phyloP scores from a whole-genome alignment of 2,888 invertebrate genomes.

The Steinernema carpocapsae region DNA sequence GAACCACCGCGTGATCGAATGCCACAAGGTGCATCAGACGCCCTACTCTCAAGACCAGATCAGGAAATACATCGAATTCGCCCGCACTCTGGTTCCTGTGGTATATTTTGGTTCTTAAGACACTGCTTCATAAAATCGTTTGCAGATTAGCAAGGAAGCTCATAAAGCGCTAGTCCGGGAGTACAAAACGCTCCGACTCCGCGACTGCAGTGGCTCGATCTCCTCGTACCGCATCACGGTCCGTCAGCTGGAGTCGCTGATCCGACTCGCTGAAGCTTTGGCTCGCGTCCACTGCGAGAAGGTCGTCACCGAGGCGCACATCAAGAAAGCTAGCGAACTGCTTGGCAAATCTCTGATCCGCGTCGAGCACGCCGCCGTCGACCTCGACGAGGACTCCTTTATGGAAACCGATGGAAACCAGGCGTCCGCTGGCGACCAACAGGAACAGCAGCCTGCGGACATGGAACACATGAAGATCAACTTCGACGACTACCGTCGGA shows the following conservation, averaged over 20 bases:
- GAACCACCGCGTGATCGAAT: conserved; percentile 79
- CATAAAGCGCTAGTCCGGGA: conserved; percentile 83
- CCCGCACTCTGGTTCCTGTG: conserved; percentile 90
- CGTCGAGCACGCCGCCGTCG: conserved; percentile 94
- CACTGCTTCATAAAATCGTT: conserved; percentile 25
- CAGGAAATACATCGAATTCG: conserved; percentile 91
- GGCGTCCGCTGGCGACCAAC: background rate
- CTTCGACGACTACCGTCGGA: conserved; percentile 89
- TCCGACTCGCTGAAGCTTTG: conserved; percentile 93
- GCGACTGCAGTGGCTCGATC: conserved; percentile 75
- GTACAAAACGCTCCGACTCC: conserved; percentile 84
- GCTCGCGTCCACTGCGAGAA: conserved; percentile 93
- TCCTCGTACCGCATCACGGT: conserved; percentile 81
- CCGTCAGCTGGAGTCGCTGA: conserved; percentile 90
- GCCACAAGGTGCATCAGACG: conserved; percentile 80
- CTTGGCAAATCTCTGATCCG: conserved; percentile 83
- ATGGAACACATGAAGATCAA: conserved; percentile 74
- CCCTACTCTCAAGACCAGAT: conserved; percentile 88
- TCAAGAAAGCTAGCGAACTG: conserved; percentile 86
- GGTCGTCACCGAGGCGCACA: conserved; percentile 83
- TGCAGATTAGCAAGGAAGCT: conserved; percentile 77
- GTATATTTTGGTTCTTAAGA: conserved; percentile 71
- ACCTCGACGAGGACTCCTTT: conserved; percentile 81
- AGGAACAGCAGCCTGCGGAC: conserved; percentile 42
- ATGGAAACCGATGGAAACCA: conserved; percentile 21